phyloP scores from a whole-genome alignment of 1,140 invertebrate species.

The Zaprionus africanus region DNA sequence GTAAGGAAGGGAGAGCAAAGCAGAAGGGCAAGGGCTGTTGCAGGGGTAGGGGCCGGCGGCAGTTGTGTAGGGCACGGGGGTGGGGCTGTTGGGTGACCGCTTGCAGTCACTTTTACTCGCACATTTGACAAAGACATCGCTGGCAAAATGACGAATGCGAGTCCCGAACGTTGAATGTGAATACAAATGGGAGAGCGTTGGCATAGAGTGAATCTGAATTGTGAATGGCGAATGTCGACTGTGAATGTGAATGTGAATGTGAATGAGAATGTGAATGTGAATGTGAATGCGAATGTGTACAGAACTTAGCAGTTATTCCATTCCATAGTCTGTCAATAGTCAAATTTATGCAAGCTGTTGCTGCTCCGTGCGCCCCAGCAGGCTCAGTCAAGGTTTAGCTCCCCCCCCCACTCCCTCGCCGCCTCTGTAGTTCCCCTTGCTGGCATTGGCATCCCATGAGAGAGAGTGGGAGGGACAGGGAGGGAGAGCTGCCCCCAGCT shows the following conservation, averaged over 20 bases:
- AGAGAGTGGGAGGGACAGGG: neutral
- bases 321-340: slow-evolving; percentile 74
- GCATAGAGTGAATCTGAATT: slow-evolving; percentile 1
- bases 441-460: neutral
- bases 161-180: slow-evolving; percentile 15
- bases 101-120: slow-evolving; percentile 37
- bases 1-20: neutral
- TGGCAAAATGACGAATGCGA: slow-evolving; percentile 58
- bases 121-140: slow-evolving; percentile 71
- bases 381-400: slow-evolving; percentile 15
- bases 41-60: neutral
- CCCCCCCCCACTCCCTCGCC: neutral
- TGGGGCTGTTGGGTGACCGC: slow-evolving; percentile 37
- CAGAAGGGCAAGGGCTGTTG: neutral
- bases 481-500: slow-evolving; percentile 13
- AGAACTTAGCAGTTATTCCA: slow-evolving; percentile 71
- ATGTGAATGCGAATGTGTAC: too few relatives aligned
- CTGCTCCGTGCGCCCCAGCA: slow-evolving; percentile 31
- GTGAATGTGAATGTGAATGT: neutral
- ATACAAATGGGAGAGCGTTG: neutral
- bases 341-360: slow-evolving; percentile 78
- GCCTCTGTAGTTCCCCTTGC: neutral
- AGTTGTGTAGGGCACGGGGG: too few relatives aligned
- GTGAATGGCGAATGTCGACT: slow-evolving; percentile 14
- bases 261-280: slow-evolving; percentile 1